A percentile compares a stretch with the other conserved stretches of the same genome.
Evolutionary conservation across 1,140 invertebrate species (phyloP).

Genomic region (Apis mellifera): Amel_HAv3.1 CM009938.2:1319001-1319500

Average conservation of each 20-base stretch:
- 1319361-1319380: slow-evolving; percentile 96
- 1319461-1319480: slow-evolving; percentile 96
- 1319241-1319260: slow-evolving; percentile 89
- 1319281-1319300: slow-evolving; percentile 91
- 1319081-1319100: too few species aligned
- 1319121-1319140: too few species aligned
- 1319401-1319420: slow-evolving; percentile 89
- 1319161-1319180: too few species aligned
- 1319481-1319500: slow-evolving; percentile 92
- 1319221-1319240: slow-evolving; percentile 95
- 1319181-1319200: too few species aligned
- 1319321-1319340: slow-evolving; percentile 86
- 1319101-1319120: too few species aligned
- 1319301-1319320: slow-evolving; percentile 90
- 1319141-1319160: too few species aligned
- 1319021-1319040: too few species aligned
- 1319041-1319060: too few species aligned
- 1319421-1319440: slow-evolving; percentile 92
- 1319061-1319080: too few species aligned
- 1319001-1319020: too few species aligned
- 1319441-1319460: slow-evolving; percentile 87
- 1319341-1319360: slow-evolving; percentile 90
- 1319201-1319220: slow-evolving; percentile 93
- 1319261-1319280: slow-evolving; percentile 89
- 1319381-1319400: slow-evolving; percentile 92